phyloP scores from a whole-genome alignment of 2,888 invertebrate genomes.

The Tholera decimalis region DNA sequence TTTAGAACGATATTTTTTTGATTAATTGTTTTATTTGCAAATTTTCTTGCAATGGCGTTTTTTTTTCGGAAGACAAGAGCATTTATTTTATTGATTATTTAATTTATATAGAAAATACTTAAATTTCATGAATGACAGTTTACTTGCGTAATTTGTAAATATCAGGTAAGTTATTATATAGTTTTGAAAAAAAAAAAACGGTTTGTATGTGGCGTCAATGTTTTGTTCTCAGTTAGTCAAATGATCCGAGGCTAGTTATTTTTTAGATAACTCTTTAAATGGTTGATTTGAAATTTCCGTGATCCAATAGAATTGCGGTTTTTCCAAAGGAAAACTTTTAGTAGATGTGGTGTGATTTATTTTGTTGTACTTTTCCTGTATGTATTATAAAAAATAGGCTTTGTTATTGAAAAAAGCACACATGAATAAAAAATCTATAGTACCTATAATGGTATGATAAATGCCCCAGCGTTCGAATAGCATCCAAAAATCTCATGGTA shows the following conservation, averaged over 20 bases:
- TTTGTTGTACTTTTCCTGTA: neutral
- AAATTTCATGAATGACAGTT: too few relatives aligned
- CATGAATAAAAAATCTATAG: neutral
- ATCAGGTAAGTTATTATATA: conserved; percentile 1
- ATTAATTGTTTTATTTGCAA: neutral
- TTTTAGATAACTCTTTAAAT: too few relatives aligned
- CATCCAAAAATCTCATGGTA: conserved; percentile 11
- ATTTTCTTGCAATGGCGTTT: neutral
- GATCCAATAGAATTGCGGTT: neutral
- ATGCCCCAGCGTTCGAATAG: too few relatives aligned
- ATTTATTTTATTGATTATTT: neutral
- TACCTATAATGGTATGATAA: too few relatives aligned
- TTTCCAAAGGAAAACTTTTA: neutral
- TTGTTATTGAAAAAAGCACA: neutral
- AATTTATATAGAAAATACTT: too few relatives aligned
- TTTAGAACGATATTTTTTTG: neutral
- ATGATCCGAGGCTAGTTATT: neutral
- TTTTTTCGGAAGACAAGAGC: neutral
- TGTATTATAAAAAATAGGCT: neutral
- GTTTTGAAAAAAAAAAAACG: neutral
- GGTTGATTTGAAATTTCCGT: neutral
- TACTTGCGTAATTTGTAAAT: too few relatives aligned
- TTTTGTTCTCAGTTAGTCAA: neutral
- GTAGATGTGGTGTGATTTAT: neutral
- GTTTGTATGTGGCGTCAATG: too few relatives aligned